Conservation (phyloP, 2,888 invertebrate genomes). For the Drosophila kambysellisi region DNA sequence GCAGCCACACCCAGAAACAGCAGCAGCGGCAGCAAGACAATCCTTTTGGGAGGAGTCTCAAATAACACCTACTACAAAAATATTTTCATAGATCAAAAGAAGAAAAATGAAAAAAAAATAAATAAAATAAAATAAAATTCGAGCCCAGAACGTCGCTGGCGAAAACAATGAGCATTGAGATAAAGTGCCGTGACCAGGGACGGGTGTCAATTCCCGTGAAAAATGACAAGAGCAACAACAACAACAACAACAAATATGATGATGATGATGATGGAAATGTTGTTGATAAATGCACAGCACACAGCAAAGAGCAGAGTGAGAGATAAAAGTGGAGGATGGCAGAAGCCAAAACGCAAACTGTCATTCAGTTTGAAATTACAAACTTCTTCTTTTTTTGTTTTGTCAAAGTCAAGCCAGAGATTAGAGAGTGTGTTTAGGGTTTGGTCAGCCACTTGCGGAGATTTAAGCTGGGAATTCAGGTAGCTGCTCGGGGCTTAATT, state of each 20-base stretch:
- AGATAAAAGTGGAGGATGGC: constrained; percentile 16
- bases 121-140: constrained; percentile 12
- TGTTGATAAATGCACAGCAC: constrained; percentile 62
- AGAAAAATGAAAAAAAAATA: constrained; percentile 19
- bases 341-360: constrained; percentile 73
- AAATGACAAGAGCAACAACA: constrained; percentile 59
- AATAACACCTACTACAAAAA: constrained; percentile 60
- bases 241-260: constrained; percentile 23
- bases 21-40: constrained; percentile 35
- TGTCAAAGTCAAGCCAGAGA: constrained; percentile 36
- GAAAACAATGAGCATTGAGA: constrained; percentile 34
- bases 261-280: constrained; percentile 24
- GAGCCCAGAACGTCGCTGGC: constrained; percentile 4
- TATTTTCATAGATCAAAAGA: constrained; percentile 68
- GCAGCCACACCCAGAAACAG: constrained; percentile 49
- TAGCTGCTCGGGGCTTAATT: constrained; percentile 66
- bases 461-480: constrained; percentile 50
- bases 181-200: constrained; percentile 42
- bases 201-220: constrained; percentile 73
- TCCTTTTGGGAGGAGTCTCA: constrained; percentile 67
- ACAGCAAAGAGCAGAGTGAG: constrained; percentile 24
- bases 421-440: constrained; percentile 20
- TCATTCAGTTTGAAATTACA: constrained; percentile 75
- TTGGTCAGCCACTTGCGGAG: neutral
- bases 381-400: constrained; percentile 40